phyloP scores from a whole-genome alignment of 2,888 invertebrate genomes.

The Ischnura elegans region DNA sequence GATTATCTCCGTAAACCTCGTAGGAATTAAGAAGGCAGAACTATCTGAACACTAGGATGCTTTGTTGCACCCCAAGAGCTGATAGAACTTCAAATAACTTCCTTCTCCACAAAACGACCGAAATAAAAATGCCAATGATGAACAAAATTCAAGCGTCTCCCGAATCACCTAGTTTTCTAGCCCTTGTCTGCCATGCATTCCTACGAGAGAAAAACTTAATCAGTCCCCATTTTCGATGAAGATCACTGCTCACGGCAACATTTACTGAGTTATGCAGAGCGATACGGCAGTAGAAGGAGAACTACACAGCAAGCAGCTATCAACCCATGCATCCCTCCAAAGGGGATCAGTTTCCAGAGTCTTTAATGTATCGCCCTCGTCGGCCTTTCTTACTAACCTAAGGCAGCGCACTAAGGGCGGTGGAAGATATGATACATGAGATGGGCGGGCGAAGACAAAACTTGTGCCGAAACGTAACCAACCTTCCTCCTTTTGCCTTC shows the following conservation, averaged over 20 bases:
- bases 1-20: no score
- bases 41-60: neutral
- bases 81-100: neutral
- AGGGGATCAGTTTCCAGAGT: conserved; percentile 46
- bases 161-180: conserved; percentile 12
- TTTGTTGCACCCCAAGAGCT: neutral
- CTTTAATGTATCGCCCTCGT: conserved; percentile 58
- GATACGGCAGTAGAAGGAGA: conserved; percentile 5
- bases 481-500: neutral
- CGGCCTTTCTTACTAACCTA: conserved; percentile 61
- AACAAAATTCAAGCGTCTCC: neutral
- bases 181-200: conserved; percentile 4
- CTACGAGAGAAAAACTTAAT: conserved; percentile 43
- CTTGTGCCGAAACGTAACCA: conserved; percentile 54
- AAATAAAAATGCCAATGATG: neutral
- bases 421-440: conserved; percentile 62
- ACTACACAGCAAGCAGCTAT: conserved; percentile 30
- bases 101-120: neutral
- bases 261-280: conserved; percentile 35
- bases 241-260: conserved; percentile 43
- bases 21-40: no score
- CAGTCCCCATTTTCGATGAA: conserved; percentile 46
- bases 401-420: neutral
- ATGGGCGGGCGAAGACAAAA: conserved; percentile 60
- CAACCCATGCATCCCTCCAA: conserved; percentile 27